phyloP scores from a whole-genome alignment of 2,888 invertebrate genomes.

The Vanessa cardui region DNA sequence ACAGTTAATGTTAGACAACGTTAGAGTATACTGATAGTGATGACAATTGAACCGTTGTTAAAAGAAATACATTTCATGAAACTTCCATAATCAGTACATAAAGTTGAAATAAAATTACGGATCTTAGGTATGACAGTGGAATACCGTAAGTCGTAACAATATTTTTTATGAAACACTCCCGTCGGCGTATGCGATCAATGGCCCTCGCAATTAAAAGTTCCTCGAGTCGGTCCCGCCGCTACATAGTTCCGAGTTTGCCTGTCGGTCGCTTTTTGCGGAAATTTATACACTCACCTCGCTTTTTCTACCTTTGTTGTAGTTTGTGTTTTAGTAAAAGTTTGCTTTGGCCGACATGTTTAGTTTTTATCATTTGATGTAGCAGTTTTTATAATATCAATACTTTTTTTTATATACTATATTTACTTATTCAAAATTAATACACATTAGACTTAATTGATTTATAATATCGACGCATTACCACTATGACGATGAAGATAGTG shows the following conservation, averaged over 20 bases:
- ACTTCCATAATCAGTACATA: neutral
- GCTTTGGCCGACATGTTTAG: constrained; percentile 5
- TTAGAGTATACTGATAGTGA: too few relatives aligned
- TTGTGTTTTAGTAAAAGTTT: constrained; percentile 27
- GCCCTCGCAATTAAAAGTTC: constrained; percentile 68
- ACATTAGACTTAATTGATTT: too few relatives aligned
- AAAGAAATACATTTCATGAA: neutral
- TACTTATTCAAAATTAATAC: neutral
- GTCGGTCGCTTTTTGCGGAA: constrained; percentile 32
- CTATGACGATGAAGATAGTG: too few relatives aligned
- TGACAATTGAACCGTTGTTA: too few relatives aligned
- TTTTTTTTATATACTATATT: neutral
- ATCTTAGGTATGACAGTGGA: neutral
- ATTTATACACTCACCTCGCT: constrained; percentile 31
- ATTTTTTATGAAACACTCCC: neutral
- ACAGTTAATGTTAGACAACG: too few relatives aligned
- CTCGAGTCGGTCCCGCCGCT: constrained; percentile 38
- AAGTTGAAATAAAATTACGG: neutral
- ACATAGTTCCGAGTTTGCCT: constrained; percentile 35
- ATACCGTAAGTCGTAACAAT: neutral
- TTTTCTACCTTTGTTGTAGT: constrained; percentile 41
- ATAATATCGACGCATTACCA: too few relatives aligned
- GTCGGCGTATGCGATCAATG: constrained; percentile 37
- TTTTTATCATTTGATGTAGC: constrained; percentile 3
- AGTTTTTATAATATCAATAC: too few relatives aligned